Conservation (phyloP, 2,888 invertebrate species). For the Hemaris fuciformis region DNA sequence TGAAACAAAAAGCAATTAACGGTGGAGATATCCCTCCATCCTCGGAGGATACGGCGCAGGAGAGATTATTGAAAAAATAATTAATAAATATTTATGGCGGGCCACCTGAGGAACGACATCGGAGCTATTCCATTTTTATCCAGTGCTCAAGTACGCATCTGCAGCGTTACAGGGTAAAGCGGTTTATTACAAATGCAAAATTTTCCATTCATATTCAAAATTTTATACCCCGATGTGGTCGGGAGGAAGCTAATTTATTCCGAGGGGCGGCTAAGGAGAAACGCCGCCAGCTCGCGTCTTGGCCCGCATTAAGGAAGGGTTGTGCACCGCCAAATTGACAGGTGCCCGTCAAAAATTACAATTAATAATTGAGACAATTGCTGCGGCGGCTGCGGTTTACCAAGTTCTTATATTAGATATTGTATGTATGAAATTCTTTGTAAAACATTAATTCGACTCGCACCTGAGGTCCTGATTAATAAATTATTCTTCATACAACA, state of each 20-base stretch:
- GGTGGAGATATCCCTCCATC: constrained; percentile 75
- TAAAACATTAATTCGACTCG: not conserved
- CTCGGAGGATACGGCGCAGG: constrained; percentile 70
- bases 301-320: constrained; percentile 79
- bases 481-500: not conserved
- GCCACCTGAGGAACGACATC: constrained; percentile 77
- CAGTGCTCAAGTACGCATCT: constrained; percentile 72
- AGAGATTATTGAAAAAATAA: constrained; percentile 82
- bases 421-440: not conserved
- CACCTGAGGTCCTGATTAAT: not conserved
- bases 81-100: constrained; percentile 81
- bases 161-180: constrained; percentile 78
- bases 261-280: constrained; percentile 74
- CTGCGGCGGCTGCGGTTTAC: constrained; percentile 30
- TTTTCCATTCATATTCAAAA: constrained; percentile 94
- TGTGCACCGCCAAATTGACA: constrained; percentile 78
- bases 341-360: constrained; percentile 81
- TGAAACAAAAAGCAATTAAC: constrained; percentile 82
- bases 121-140: constrained; percentile 70
- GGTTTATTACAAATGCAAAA: constrained; percentile 93
- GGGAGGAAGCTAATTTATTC: constrained; percentile 90
- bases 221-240: constrained; percentile 89
- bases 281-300: constrained; percentile 71
- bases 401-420: not conserved
- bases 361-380: constrained; percentile 74